Conservation (phyloP, 2,113 vertebrate species). For the Crotalus helleri region DNA sequence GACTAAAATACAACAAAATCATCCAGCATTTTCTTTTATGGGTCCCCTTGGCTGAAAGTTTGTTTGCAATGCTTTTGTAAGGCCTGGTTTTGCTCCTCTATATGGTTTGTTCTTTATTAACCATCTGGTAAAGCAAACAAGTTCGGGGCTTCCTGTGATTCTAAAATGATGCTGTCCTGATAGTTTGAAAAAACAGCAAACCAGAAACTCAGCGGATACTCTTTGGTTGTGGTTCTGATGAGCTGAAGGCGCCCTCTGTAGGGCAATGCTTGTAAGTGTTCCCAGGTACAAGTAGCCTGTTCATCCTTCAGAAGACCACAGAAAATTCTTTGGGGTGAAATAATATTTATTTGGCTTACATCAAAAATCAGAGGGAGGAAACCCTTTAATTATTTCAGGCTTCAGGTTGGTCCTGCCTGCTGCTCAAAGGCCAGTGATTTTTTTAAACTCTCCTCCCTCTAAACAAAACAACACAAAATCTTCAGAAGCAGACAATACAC, state of each 20-base stretch:
- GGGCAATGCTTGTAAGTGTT: conserved; percentile 69
- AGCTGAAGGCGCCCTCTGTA: conserved; percentile 80
- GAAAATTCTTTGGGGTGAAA: neutral
- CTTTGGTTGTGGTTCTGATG: conserved; percentile 62
- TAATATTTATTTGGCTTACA: neutral
- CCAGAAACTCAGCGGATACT: conserved; percentile 34
- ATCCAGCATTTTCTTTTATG: conserved; percentile 58
- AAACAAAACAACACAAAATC: neutral
- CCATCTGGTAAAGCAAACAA: conserved; percentile 23
- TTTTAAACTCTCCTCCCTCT: neutral
- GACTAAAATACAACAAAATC: conserved; percentile 47
- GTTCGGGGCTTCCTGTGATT: conserved; percentile 17
- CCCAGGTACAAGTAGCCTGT: conserved; percentile 14
- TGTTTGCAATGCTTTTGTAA: conserved; percentile 22
- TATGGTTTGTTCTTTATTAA: conserved; percentile 33
- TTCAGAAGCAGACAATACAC: neutral
- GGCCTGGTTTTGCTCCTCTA: neutral
- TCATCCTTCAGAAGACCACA: conserved; percentile 10
- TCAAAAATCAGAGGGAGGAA: neutral
- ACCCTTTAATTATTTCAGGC: neutral
- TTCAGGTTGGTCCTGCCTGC: neutral
- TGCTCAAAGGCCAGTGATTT: neutral
- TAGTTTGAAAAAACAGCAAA: conserved; percentile 24
- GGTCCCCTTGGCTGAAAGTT: conserved; percentile 46
- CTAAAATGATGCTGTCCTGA: conserved; percentile 34